Evolutionary conservation across 2,797 vertebrate genomes (phyloP).

Genomic region (Cottoperca gobio): DNA sequence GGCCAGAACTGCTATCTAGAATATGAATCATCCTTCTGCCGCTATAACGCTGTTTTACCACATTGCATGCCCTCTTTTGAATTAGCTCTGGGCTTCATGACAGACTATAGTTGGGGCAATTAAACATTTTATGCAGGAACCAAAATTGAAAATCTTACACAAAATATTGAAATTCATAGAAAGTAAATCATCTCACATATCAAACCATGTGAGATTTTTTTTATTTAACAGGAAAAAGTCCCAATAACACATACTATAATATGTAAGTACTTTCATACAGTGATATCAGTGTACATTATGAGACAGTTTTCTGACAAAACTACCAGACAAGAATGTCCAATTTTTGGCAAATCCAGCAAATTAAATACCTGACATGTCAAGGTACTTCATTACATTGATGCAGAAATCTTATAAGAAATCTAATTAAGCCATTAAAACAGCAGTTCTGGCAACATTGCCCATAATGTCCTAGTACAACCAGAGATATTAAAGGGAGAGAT

Average conservation of each 20-base stretch:
- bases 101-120: not conserved
- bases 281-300: not conserved
- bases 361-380: not conserved
- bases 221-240: not conserved
- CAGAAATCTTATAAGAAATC: not conserved
- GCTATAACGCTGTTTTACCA: constrained; percentile 43
- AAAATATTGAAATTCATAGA: not conserved
- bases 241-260: not conserved
- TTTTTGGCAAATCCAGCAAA: not conserved
- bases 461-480: not conserved
- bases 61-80: constrained; percentile 5
- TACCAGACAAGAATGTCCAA: not conserved
- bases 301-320: not conserved
- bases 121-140: not conserved
- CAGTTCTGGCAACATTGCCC: not conserved
- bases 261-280: not conserved
- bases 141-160: not conserved
- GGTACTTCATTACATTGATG: not conserved
- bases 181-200: not conserved
- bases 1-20: constrained; percentile 61
- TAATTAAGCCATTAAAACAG: not conserved
- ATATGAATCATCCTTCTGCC: constrained; percentile 60
- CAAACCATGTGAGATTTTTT: not conserved
- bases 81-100: constrained; percentile 20
- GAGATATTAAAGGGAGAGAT: not conserved